Base-by-base conservation (phyloP, 2,888 invertebrate species). In the Pseudococcus jackbeardsleyi region DNA sequence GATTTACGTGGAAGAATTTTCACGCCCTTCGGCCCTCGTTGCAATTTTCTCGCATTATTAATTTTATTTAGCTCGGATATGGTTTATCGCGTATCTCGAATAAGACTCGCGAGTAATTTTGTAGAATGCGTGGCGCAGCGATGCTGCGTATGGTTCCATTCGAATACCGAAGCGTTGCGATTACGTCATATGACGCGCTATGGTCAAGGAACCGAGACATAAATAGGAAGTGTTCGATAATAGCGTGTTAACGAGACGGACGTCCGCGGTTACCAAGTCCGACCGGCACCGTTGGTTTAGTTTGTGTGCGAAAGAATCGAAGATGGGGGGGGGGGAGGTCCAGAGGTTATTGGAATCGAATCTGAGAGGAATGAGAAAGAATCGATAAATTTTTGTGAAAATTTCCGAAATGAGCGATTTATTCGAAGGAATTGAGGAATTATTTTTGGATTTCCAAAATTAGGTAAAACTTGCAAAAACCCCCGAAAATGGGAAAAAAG, bases 201-300 rank as follows among this genome's bases (percentile, higher is more conserved):
- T 33, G 26, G 68, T 72, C 68, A 33, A 72, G 68, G 22, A 72
- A 72, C 68, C 68, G 68, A 72, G 33, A 72, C 68, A 33, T 12
- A 72, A 72, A 33, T 72, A 72, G 68, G 68, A 72, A 72, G 68
- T 72, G 33, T 72, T 72, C 68, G 68, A 72, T 59, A 19, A 59
- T 59, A 59, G 59, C 59, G 59, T 59, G 59, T 59, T 59, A 59
- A 59, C 59, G 5, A 59, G 59, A 59, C 59, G 59, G 19, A 59
- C 19, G 19, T n/a, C 19, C 59, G 59, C n/a, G 19, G 59, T 59
- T 59, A 33, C 26, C 59, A 19, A 59, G 19, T n/a, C 19, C 59
- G 6, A 19, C 1, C 19, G 7, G 59, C 19, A 8, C 19, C 59
- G 17, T 54, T 54, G 54, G 15, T 0, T 54, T 59, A 0, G 7